Percentiles rank a stretch among this genome's conserved stretches.
phyloP scores from a whole-genome alignment of 2,797 vertebrate genomes.

The Silurus lanzhouensis region DNA sequence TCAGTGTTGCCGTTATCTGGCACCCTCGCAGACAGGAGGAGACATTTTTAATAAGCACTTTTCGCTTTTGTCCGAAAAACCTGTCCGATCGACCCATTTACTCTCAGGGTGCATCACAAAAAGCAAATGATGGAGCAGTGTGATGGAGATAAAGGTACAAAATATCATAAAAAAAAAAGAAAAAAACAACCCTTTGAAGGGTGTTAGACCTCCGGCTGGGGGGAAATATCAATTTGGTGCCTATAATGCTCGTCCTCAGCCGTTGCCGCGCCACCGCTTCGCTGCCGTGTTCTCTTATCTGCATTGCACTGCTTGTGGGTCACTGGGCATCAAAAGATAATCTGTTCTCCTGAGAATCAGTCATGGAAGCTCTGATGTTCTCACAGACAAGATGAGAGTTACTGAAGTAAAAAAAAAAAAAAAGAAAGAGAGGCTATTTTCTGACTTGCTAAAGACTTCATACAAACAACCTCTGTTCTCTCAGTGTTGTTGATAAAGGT shows the following conservation, averaged over 20 bases:
- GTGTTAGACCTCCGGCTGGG: constrained; percentile 43
- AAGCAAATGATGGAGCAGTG: constrained; percentile 45
- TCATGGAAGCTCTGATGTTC: constrained; percentile 21
- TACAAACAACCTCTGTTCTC: not conserved
- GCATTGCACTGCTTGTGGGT: constrained; percentile 45
- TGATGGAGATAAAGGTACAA: constrained; percentile 56
- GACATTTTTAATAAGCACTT: constrained; percentile 55
- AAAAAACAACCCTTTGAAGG: constrained; percentile 52
- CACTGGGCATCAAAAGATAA: constrained; percentile 42
- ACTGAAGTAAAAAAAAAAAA: not conserved
- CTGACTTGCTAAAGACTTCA: not conserved
- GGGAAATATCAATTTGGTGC: constrained; percentile 47
- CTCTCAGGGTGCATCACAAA: constrained; percentile 35
- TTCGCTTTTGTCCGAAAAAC: constrained; percentile 51
- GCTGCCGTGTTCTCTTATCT: constrained; percentile 41
- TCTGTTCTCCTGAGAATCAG: constrained; percentile 37
- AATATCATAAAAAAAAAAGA: constrained; percentile 34
- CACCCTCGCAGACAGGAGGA: constrained; percentile 42
- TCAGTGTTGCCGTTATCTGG: constrained; percentile 48
- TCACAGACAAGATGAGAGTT: constrained; percentile 4
- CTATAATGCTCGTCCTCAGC: constrained; percentile 32
- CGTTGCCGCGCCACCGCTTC: constrained; percentile 32
- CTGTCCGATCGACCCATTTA: constrained; percentile 56
- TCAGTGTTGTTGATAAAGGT: not conserved
- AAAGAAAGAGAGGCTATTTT: not conserved